phyloP scores from a whole-genome alignment of 2,888 invertebrate species.

The Leucophenga montana region DNA sequence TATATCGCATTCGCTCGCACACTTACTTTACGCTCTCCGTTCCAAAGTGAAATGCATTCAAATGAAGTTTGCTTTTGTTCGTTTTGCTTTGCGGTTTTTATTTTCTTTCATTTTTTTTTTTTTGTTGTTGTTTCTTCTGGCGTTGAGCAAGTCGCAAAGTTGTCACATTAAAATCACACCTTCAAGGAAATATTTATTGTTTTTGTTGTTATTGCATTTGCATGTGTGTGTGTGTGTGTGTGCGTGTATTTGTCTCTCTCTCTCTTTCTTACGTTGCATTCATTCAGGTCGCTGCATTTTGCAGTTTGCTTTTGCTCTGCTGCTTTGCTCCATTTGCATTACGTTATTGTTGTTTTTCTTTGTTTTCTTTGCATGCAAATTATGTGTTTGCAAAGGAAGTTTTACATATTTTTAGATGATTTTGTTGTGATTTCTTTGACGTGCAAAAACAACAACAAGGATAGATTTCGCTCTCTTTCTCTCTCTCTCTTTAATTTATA shows the following conservation, averaged over 20 bases:
- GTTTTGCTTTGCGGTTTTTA: constrained; percentile 4
- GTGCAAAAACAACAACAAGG: constrained; percentile 43
- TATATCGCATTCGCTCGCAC: no score
- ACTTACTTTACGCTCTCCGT: background rate
- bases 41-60: constrained; percentile 19
- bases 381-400: constrained; percentile 52
- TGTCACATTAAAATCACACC: constrained; percentile 68
- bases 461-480: constrained; percentile 23
- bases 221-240: constrained; percentile 37
- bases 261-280: constrained; percentile 47
- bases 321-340: no score
- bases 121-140: constrained; percentile 13
- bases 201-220: constrained; percentile 39
- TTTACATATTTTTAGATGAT: constrained; percentile 31
- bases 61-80: background rate
- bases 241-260: constrained; percentile 24
- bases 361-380: constrained; percentile 54
- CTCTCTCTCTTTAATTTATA: constrained; percentile 31
- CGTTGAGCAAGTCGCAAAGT: constrained; percentile 61
- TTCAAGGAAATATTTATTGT: constrained; percentile 59
- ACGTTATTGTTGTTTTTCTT: constrained; percentile 6
- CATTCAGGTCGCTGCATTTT: background rate
- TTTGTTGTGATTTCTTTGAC: constrained; percentile 40
- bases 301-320: background rate
- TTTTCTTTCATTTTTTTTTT: constrained; percentile 17